A percentile compares a stretch with the other conserved stretches of the same genome.
Conservation (phyloP, 2,888 invertebrate species). For the Drosophila lacicola region DNA sequence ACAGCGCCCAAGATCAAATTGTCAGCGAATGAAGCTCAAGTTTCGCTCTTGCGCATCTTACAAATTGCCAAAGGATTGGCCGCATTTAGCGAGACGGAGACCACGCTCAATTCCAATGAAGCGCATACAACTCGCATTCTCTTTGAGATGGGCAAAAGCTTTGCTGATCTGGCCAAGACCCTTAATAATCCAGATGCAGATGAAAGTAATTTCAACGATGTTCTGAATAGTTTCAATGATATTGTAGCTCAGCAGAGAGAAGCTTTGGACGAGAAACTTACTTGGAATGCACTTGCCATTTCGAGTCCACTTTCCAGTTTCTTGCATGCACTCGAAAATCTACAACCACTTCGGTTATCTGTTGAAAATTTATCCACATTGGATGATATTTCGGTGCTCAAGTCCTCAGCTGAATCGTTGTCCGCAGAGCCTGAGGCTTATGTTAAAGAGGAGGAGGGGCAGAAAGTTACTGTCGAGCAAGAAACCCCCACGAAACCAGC, state of each 20-base stretch:
- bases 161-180: conserved; percentile 63
- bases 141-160: conserved; percentile 65
- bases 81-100: conserved; percentile 61
- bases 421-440: conserved; percentile 58
- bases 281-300: conserved; percentile 45
- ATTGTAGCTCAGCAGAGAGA: conserved; percentile 59
- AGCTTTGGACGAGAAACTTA: conserved; percentile 38
- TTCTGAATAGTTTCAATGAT: conserved; percentile 53
- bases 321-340: conserved; percentile 77
- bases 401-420: conserved; percentile 86
- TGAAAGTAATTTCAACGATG: conserved; percentile 47
- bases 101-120: conserved; percentile 56
- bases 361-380: conserved; percentile 82
- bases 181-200: conserved; percentile 39
- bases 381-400: conserved; percentile 87
- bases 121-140: conserved; percentile 60
- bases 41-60: conserved; percentile 54
- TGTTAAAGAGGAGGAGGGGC: conserved; percentile 14
- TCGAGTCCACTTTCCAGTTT: conserved; percentile 83
- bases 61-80: conserved; percentile 66
- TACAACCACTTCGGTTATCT: conserved; percentile 52
- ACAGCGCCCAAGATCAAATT: conserved; percentile 23
- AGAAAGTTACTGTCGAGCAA: background rate
- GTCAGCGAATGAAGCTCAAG: conserved; percentile 59
- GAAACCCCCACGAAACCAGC: conserved; percentile 37